Evolutionary conservation across 1,140 invertebrate species (phyloP).

Genomic region (Dermatophagoides farinae): DNA sequence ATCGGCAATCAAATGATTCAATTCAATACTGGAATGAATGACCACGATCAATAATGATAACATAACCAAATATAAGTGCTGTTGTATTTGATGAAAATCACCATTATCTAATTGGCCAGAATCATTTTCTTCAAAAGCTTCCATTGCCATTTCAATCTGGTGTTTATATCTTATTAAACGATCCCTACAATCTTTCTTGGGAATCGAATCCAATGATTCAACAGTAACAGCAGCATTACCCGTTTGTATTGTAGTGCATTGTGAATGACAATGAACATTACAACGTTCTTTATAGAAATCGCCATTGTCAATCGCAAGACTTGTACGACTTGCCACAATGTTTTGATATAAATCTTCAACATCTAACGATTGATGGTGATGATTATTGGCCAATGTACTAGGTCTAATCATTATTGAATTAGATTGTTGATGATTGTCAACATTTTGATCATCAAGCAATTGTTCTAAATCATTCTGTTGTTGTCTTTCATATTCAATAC

Average conservation of each 20-base stretch:
- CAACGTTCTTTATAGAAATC: neutral
- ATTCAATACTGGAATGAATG: conserved; percentile 58
- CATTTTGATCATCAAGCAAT: neutral
- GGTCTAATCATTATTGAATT: neutral
- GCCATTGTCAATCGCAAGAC: neutral
- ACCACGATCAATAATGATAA: conserved; percentile 63
- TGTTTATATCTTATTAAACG: conserved; percentile 31
- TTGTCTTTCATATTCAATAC: neutral
- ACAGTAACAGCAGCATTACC: too few relatives aligned
- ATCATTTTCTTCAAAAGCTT: neutral
- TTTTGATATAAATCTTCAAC: conserved; percentile 7
- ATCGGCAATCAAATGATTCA: conserved; percentile 65
- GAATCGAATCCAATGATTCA: too few relatives aligned
- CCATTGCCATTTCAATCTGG: conserved; percentile 2
- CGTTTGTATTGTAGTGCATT: too few relatives aligned
- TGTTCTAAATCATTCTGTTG: too few relatives aligned
- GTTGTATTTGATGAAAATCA: conserved; percentile 41
- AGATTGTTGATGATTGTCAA: neutral
- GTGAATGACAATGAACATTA: neutral
- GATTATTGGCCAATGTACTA: neutral
- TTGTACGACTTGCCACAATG: neutral
- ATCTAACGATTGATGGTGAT: neutral
- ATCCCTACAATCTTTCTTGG: conserved; percentile 31
- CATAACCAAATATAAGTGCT: conserved; percentile 62
- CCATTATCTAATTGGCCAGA: neutral